Evolutionary conservation across 2,113 vertebrate species (phyloP).

Genomic region (Melanotaenia duboulayi): DNA sequence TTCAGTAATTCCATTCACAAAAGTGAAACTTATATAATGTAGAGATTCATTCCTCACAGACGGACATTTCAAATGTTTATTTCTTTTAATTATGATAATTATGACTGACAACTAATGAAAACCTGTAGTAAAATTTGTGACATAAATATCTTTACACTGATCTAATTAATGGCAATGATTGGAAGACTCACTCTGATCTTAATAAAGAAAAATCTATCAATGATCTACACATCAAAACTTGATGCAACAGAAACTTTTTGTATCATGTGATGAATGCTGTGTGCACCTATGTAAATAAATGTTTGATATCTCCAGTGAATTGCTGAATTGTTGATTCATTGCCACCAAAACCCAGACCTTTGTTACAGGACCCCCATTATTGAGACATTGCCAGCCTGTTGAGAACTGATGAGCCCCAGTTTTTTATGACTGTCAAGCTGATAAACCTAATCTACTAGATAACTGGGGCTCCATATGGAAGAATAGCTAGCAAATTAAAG

Average conservation of each 20-base stretch:
- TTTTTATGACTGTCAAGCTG: slow-evolving; percentile 45
- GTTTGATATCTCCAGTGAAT: slow-evolving; percentile 33
- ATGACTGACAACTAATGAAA: no score
- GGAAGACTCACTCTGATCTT: background rate
- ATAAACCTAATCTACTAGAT: slow-evolving; percentile 70
- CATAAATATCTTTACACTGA: background rate
- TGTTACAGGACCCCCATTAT: slow-evolving; percentile 40
- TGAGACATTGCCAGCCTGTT: slow-evolving; percentile 43
- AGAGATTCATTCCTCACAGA: no score
- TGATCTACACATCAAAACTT: slow-evolving; percentile 30
- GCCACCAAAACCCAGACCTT: slow-evolving; percentile 33
- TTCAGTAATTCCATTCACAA: no score
- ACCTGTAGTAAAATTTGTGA: background rate
- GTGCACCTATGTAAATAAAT: slow-evolving; percentile 46
- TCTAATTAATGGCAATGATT: background rate
- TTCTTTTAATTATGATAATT: no score
- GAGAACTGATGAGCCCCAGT: slow-evolving; percentile 55
- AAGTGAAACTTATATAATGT: no score
- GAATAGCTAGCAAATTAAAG: slow-evolving; percentile 71
- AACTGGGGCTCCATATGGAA: slow-evolving; percentile 68
- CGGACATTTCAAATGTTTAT: no score
- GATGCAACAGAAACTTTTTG: background rate
- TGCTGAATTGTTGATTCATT: slow-evolving; percentile 30
- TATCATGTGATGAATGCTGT: slow-evolving; percentile 36
- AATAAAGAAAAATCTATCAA: slow-evolving; percentile 28